These are phyloP conservation scores for Ashinkailepas kermadecensis DNA, from an alignment of 2,888 invertebrate species.

Conservation along the genomic window DNA sequence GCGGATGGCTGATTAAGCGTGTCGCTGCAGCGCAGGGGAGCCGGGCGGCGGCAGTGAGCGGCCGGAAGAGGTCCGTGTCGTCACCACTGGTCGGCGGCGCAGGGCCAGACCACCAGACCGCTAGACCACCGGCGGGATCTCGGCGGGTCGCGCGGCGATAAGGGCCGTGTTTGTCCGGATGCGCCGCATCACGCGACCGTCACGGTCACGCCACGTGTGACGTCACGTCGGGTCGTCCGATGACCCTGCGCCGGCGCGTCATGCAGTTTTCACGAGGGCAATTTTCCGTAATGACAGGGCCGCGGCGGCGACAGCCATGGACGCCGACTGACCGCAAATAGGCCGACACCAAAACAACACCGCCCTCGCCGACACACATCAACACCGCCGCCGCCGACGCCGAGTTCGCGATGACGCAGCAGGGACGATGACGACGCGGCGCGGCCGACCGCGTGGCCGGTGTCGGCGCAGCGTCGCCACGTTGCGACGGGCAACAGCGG, in stretches of 20 bases:
- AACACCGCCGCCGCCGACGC: not conserved
- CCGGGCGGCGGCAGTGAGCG: not conserved
- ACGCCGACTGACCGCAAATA: not conserved
- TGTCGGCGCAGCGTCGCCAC: not conserved
- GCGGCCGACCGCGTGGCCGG: not conserved
- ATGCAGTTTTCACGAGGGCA: not conserved
- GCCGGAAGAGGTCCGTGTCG: not conserved
- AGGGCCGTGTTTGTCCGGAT: not conserved
- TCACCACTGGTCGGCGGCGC: not conserved
- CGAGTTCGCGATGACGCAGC: not conserved
- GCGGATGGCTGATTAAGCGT: too few relatives aligned
- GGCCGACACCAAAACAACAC: not conserved
- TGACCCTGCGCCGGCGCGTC: not conserved
- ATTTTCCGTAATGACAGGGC: conserved; percentile 7
- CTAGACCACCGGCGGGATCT: too few relatives aligned
- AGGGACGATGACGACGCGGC: not conserved
- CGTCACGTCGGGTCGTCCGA: too few relatives aligned
- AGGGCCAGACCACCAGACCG: too few relatives aligned
- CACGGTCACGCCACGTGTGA: not conserved
- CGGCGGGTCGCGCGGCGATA: not conserved
- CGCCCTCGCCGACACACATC: not conserved
- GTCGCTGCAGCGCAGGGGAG: not conserved
- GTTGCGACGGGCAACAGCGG: not conserved
- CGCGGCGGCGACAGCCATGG: not conserved
- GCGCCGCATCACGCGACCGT: not conserved